Conservation (phyloP, 2,113 vertebrate species). For the Paradoxurus hermaphroditus region DNA sequence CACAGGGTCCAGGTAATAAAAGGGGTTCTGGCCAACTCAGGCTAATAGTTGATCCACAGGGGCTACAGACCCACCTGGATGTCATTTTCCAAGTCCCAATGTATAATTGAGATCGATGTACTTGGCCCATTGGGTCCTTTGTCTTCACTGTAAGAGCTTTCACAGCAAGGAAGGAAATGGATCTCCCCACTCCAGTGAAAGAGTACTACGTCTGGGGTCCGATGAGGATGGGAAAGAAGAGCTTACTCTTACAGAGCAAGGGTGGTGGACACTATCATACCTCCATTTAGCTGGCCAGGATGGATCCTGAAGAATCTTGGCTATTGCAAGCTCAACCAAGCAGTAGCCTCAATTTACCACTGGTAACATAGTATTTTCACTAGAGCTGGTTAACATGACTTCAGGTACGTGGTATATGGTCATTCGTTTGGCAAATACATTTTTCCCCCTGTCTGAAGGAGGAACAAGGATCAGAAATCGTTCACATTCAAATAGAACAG, state of each 20-base stretch:
- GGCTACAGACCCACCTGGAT: not conserved
- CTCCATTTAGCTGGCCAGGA: not conserved
- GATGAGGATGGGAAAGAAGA: not conserved
- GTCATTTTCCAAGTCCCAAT: not conserved
- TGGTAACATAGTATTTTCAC: not conserved
- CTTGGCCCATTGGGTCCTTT: not conserved
- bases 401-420: not conserved
- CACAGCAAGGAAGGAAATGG: not conserved
- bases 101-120: not conserved
- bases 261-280: not conserved
- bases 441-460: not conserved
- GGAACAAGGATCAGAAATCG: not conserved
- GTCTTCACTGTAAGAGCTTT: not conserved
- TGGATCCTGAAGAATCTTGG: not conserved
- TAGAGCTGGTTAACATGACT: not conserved
- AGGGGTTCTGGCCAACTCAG: not conserved
- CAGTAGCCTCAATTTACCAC: too few species aligned
- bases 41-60: not conserved
- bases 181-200: not conserved
- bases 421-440: not conserved
- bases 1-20: not conserved
- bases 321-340: not conserved
- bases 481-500: not conserved
- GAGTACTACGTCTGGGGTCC: not conserved
- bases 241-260: not conserved